Percentiles rank a stretch among this genome's conserved stretches.
These are phyloP conservation scores for Halictus quadricinctus DNA, from an alignment of 2,888 invertebrate species.

Conservation along the genomic window DNA sequence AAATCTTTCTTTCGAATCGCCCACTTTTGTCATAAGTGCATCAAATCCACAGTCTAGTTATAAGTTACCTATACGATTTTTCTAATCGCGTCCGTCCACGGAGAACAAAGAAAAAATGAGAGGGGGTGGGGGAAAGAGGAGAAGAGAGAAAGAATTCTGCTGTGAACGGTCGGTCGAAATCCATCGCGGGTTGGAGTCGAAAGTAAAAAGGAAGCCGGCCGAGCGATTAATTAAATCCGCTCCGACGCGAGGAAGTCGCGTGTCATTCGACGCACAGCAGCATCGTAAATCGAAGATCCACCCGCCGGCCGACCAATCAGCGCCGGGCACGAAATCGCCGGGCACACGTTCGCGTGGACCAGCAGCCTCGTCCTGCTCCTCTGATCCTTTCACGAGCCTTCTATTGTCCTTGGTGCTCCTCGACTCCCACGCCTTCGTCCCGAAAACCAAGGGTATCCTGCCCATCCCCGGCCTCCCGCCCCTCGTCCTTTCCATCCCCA, in stretches of 20 bases:
- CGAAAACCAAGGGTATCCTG: constrained; percentile 51
- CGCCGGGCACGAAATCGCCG: constrained; percentile 59
- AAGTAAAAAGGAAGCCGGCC: neutral
- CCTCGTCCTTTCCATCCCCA: constrained; percentile 24
- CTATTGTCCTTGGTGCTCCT: constrained; percentile 78
- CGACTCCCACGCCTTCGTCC: constrained; percentile 65
- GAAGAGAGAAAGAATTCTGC: neutral
- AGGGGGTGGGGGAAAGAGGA: neutral
- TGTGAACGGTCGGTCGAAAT: neutral
- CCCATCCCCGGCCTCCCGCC: constrained; percentile 4
- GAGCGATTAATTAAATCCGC: constrained; percentile 52
- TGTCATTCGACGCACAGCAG: constrained; percentile 64
- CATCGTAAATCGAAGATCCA: constrained; percentile 69
- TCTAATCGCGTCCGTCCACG: neutral
- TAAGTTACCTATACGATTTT: neutral
- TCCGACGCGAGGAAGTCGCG: constrained; percentile 50
- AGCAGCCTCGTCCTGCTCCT: constrained; percentile 75
- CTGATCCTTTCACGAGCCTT: constrained; percentile 77
- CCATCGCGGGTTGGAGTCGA: neutral
- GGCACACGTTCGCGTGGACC: constrained; percentile 61
- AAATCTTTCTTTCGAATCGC: too few relatives aligned
- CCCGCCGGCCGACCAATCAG: constrained; percentile 67
- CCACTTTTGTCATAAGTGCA: too few relatives aligned
- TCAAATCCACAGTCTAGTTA: neutral
- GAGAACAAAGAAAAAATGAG: neutral